A percentile compares a stretch with the other conserved stretches of the same genome.
phyloP scores from a whole-genome alignment of 2,888 invertebrate species.

The Xanthia icteritia region DNA sequence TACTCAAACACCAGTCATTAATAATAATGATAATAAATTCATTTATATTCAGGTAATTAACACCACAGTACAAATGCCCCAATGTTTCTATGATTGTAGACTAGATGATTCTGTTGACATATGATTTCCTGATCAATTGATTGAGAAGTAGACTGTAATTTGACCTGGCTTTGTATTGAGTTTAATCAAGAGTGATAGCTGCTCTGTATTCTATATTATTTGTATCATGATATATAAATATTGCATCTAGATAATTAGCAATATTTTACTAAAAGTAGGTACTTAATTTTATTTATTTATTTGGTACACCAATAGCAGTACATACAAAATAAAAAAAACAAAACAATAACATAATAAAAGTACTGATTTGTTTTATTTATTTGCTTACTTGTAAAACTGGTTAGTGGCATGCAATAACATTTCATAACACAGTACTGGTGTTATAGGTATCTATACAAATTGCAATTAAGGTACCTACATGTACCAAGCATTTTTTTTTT shows the following conservation, averaged over 20 bases:
- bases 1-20: neutral
- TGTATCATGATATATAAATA: neutral
- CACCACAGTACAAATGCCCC: neutral
- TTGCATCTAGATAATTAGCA: neutral
- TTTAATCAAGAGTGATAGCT: constrained; percentile 30
- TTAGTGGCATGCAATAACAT: no score
- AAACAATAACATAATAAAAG: neutral
- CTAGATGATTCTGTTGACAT: constrained; percentile 23
- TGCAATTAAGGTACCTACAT: no score
- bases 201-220: neutral
- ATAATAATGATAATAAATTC: no score
- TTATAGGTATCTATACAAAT: neutral
- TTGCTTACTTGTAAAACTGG: no score
- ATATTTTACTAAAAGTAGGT: neutral
- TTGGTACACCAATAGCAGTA: no score
- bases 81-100: constrained; percentile 16
- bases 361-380: neutral
- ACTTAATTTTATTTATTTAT: neutral
- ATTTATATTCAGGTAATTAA: no score
- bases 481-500: neutral
- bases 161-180: constrained; percentile 31
- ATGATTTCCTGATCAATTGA: constrained; percentile 42
- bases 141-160: constrained; percentile 35
- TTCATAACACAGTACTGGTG: neutral
- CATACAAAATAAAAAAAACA: neutral